A percentile compares a stretch with the other conserved stretches of the same genome.
phyloP scores from a whole-genome alignment of 1,140 invertebrate species.

The Brachionus sp. region DNA sequence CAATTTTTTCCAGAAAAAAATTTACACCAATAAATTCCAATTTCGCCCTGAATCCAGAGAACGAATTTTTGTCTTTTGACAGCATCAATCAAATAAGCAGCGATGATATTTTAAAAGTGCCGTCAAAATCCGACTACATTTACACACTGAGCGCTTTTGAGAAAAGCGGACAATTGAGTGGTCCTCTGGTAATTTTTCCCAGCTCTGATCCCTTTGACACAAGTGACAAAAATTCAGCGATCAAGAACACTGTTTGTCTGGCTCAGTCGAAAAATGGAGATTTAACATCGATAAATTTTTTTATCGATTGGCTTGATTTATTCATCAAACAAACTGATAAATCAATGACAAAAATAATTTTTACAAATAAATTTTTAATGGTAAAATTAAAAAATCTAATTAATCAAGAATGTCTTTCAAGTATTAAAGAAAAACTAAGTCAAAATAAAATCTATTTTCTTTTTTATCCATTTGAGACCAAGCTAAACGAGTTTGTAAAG shows the following conservation, averaged over 20 bases:
- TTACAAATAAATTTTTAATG: not conserved
- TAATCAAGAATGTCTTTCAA: not conserved
- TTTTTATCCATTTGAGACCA: not conserved
- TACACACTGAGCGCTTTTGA: conserved; percentile 14
- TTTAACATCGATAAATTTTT: not conserved
- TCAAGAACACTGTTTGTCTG: not conserved
- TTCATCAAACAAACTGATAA: conserved; percentile 1
- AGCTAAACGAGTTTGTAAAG: not conserved
- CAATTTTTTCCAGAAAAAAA: not conserved
- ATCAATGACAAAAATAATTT: not conserved
- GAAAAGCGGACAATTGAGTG: not conserved
- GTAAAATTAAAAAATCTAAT: not conserved
- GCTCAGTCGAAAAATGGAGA: conserved; percentile 13
- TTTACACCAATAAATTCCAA: not conserved
- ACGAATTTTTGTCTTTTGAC: not conserved
- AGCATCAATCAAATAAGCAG: not conserved
- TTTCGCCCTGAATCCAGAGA: not conserved
- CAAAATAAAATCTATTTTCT: not conserved
- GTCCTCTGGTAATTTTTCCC: not conserved
- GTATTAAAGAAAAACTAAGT: not conserved
- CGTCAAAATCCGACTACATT: not conserved
- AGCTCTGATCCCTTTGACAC: not conserved
- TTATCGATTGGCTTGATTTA: not conserved
- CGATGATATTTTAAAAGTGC: not conserved
- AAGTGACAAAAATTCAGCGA: not conserved